Evolutionary conservation across 2,113 vertebrate species (phyloP).

Genomic region (Chauna torquata): DNA sequence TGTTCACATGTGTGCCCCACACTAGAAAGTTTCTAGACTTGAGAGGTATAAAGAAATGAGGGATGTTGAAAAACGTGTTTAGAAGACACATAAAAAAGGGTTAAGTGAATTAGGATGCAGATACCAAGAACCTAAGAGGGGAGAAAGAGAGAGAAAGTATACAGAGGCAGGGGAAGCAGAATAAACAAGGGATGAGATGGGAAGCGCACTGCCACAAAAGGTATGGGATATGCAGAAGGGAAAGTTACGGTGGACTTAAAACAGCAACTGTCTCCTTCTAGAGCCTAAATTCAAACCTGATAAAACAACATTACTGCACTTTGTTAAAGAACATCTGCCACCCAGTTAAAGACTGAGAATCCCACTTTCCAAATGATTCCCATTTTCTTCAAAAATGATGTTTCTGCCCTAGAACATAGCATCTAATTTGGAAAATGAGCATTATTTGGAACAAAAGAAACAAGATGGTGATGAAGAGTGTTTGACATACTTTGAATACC

Average conservation of each 20-base stretch:
- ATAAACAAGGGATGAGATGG: neutral
- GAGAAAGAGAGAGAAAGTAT: neutral
- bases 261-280: neutral
- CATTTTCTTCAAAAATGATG: neutral
- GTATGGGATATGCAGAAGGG: neutral
- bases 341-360: neutral
- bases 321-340: neutral
- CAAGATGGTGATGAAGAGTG: neutral
- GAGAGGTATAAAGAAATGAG: neutral
- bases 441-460: neutral
- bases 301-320: neutral
- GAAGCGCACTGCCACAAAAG: neutral
- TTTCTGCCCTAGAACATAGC: neutral
- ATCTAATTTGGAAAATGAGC: neutral
- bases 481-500: neutral
- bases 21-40: neutral
- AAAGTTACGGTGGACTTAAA: neutral
- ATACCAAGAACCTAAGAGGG: neutral
- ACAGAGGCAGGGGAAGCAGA: neutral
- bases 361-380: neutral
- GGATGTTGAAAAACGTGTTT: neutral
- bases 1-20: neutral
- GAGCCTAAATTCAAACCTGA: neutral
- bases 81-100: neutral
- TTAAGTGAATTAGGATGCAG: neutral